Evolutionary conservation across 2,888 invertebrate species (phyloP).

Genomic region (Catocala fraxini): DNA sequence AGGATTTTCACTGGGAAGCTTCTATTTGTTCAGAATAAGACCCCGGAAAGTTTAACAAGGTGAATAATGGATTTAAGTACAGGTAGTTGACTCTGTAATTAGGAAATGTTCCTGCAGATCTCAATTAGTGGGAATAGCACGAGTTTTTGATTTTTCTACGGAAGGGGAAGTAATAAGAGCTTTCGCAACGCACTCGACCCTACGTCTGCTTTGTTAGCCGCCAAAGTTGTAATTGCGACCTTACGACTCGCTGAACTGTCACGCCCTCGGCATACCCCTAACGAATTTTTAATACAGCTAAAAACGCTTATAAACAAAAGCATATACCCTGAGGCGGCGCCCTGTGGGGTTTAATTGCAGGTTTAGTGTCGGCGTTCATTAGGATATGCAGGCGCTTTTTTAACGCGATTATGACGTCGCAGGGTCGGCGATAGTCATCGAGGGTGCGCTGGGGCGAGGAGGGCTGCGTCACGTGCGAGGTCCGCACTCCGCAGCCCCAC

Average conservation of each 20-base stretch:
- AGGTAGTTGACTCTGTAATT: constrained; percentile 65
- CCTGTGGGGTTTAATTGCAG: constrained; percentile 79
- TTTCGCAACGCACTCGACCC: constrained; percentile 61
- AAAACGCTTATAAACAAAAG: constrained; percentile 76
- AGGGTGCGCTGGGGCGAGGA: constrained; percentile 82
- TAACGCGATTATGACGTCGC: constrained; percentile 85
- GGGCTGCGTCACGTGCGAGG: constrained; percentile 87
- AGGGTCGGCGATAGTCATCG: constrained; percentile 70
- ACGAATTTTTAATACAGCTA: constrained; percentile 78
- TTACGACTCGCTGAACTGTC: constrained; percentile 75
- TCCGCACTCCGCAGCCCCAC: constrained; percentile 87
- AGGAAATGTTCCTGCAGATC: constrained; percentile 60
- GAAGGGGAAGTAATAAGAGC: constrained; percentile 70
- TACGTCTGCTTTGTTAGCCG: constrained; percentile 63
- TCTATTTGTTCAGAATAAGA: constrained; percentile 24
- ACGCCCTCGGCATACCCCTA: constrained; percentile 71
- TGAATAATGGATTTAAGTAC: constrained; percentile 64
- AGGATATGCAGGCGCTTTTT: constrained; percentile 85
- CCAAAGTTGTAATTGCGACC: constrained; percentile 79
- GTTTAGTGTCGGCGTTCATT: constrained; percentile 82
- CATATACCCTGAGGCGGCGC: constrained; percentile 62
- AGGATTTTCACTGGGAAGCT: constrained; percentile 17
- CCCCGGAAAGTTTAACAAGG: constrained; percentile 47
- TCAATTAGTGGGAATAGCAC: constrained; percentile 72
- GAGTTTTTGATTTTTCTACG: constrained; percentile 64